Evolutionary conservation across 2,113 vertebrate species (phyloP), one percentile per base, ranked within the genome.

Genomic region (Pipa parva): DNA sequence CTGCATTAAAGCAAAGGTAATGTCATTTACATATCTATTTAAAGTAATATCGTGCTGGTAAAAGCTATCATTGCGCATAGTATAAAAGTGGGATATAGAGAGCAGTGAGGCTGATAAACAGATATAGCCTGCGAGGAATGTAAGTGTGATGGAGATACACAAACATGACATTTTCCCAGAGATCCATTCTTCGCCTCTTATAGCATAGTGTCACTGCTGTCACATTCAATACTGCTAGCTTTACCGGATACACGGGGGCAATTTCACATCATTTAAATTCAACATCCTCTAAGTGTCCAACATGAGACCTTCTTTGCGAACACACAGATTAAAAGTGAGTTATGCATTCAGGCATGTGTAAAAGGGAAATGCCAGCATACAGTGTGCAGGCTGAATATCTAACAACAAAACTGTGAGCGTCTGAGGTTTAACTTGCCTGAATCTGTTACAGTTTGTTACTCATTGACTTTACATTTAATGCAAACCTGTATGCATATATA

Each of bases 371-470:
- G 27, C 71, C 9, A 63, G 46, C 61, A 68, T 59, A 71, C 59
- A 69, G 63, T 12, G 7, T 12, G 48, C 45, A 71, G 68, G 63
- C 65, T 39, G 72, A 73, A 75, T 75, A 77, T 72, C 72, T 63
- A 63, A 67, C 76, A 29, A 49, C 39, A 26, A 24, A 45, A 54
- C 50, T 52, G 58, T 15, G 39, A 42, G 6, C n/a, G 39, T 9
- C n/a, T 42, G 17, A 15, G 39, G 39, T 42, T 42, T 42, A n/a
- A 17, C 6, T 17, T 42, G 39, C 39, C 39, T 42, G 15, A 13
- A n/a, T 42, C 39, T 42, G 39, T n/a, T 42, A 42, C 15, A 17
- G 39, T n/a, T 15, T 42, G 39, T 42, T 5, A 42, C 12, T 49
- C 18, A 49, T 49, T 49, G 21, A 22, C 22, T 49, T 49, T 49